A percentile compares a stretch with the other conserved stretches of the same genome.
phyloP scores from a whole-genome alignment of 2,797 vertebrate genomes.

The Sternarchorhynchus goeldii region DNA sequence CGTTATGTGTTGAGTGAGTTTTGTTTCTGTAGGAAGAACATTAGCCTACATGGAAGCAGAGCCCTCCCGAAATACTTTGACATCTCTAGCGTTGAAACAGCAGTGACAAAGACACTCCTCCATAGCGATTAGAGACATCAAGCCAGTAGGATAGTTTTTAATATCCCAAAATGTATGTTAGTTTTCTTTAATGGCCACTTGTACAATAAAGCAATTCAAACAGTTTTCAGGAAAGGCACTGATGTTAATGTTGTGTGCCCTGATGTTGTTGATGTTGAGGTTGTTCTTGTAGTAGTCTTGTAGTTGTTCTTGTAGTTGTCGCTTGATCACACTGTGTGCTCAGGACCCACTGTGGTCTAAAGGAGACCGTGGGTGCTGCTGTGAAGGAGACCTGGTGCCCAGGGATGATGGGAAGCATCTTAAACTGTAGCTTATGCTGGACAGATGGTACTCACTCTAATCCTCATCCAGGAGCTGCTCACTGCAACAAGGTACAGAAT shows the following conservation, averaged over 20 bases:
- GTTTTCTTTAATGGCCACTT: neutral
- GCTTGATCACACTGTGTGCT: neutral
- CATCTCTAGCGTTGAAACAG: neutral
- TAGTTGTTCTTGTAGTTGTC: no score
- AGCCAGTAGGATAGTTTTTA: neutral
- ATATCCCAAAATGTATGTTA: neutral
- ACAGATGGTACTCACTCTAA: conserved; percentile 78
- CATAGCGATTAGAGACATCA: neutral
- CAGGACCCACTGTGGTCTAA: conserved; percentile 56
- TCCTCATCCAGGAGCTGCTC: conserved; percentile 67
- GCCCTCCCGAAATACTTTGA: neutral
- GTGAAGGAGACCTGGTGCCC: conserved; percentile 58
- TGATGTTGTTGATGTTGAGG: neutral
- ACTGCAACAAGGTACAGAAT: conserved; percentile 70
- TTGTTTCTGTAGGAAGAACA: neutral
- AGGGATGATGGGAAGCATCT: conserved; percentile 71
- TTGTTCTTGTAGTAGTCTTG: neutral
- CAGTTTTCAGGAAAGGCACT: neutral
- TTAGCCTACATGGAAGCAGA: no score
- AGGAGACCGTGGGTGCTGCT: conserved; percentile 68
- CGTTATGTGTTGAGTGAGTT: neutral
- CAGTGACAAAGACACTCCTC: neutral
- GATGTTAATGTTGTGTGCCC: neutral
- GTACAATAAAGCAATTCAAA: neutral
- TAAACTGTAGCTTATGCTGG: conserved; percentile 71